Base-by-base conservation (phyloP, 2,888 invertebrate genomes). In the Yponomeuta malinellus region DNA sequence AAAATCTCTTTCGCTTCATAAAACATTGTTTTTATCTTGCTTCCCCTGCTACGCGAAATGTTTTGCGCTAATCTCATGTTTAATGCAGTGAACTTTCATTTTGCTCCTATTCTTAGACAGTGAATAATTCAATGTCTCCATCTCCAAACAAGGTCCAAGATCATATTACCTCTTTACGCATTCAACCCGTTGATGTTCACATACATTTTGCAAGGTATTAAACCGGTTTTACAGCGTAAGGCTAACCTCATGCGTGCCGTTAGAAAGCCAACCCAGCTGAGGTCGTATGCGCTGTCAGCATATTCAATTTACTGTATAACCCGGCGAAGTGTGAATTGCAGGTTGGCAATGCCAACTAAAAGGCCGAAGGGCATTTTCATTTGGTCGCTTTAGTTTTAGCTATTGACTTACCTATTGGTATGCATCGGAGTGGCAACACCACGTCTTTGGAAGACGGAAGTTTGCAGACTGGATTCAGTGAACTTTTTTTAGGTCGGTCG, bases 401-500 rank as follows among this genome's bases (percentile, higher is more conserved):
- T 43, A 43, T 43, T 43, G 43, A 43, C 43, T 43, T 43, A 8
- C 6, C 43, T 43, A 72, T 74, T 72, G 15, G 73, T 72, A 74
- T 74, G 71, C 73, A 71, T 43, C 31, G 48, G 64, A 70, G 71
- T 70, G 67, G 68, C 63, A 75, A 78, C 78, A 81, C 80, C 79
- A 81, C 80, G 81, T 83, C 81, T 83, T 82, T 78, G 79, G 78
- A 77, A 82, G 80, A 81, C 87, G 88, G 88, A 88, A 87, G 85
- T 80, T 75, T 48, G 81, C 77, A 85, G 83, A 84, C 87, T 84
- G 84, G 86, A 87, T 84, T 82, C 86, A 86, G 82, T 85, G 89
- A 87, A 85, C 88, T 80, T 78, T 87, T 83, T 87, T 78, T 87
- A 33, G 65, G 31, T 64, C 23, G 31, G 52, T 43, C 43, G 43